phyloP scores from a whole-genome alignment of 2,888 invertebrate genomes.

The Bellardia pandia region DNA sequence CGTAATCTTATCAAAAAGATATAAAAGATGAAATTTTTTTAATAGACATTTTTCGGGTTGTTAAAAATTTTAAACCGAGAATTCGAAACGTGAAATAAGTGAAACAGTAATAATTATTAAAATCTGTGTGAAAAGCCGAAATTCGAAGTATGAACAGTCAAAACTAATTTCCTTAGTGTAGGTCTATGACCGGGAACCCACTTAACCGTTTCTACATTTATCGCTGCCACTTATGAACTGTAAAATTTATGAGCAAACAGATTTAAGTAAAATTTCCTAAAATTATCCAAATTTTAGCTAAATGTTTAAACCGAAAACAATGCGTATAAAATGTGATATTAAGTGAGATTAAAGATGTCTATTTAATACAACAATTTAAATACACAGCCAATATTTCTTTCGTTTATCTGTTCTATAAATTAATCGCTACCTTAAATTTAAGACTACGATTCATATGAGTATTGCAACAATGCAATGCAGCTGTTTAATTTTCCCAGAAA shows the following conservation, averaged over 20 bases:
- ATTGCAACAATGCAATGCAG: slow-evolving; percentile 57
- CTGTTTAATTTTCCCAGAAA: slow-evolving; percentile 62
- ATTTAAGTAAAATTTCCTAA: slow-evolving; percentile 2
- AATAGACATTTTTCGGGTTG: too few species aligned
- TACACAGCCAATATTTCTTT: slow-evolving; percentile 22
- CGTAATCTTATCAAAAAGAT: too few species aligned
- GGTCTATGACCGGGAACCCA: neutral
- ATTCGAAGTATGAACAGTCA: neutral
- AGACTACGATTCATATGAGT: neutral
- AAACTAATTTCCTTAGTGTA: neutral
- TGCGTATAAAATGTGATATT: neutral
- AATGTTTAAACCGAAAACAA: neutral
- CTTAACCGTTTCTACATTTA: neutral
- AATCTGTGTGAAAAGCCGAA: too few species aligned
- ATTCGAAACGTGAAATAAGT: too few species aligned
- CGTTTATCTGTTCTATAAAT: slow-evolving; percentile 38
- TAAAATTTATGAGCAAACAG: slow-evolving; percentile 24
- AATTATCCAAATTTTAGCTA: neutral
- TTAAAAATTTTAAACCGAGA: too few species aligned
- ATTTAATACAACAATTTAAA: slow-evolving; percentile 11
- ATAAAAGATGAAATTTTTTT: too few species aligned
- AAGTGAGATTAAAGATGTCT: slow-evolving; percentile 33
- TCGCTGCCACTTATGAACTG: neutral
- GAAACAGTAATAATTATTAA: too few species aligned
- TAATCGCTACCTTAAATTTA: slow-evolving; percentile 43